Percentiles rank a stretch among this genome's conserved stretches.
These are phyloP conservation scores for Eulithis prunata DNA, from an alignment of 2,888 invertebrate genomes.

Conservation along the genomic window DNA sequence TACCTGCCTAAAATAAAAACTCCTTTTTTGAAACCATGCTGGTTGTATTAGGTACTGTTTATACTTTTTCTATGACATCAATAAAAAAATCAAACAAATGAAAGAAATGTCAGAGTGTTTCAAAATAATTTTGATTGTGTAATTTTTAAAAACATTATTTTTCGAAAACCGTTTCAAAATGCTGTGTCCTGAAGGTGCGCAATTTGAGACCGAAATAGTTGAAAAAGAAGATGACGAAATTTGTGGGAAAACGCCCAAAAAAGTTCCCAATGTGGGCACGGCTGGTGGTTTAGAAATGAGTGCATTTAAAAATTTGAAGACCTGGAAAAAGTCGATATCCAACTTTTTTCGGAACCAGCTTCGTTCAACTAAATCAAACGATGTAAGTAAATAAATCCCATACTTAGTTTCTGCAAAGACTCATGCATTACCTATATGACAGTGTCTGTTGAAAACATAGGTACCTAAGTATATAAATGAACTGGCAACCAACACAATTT, in stretches of 20 bases:
- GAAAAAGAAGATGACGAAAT: constrained; percentile 60
- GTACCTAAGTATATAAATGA: too few species aligned
- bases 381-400: constrained; percentile 57
- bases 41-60: constrained; percentile 10
- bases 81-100: constrained; percentile 34
- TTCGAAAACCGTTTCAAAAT: constrained; percentile 58
- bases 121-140: constrained; percentile 42
- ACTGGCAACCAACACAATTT: too few species aligned
- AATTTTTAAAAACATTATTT: constrained; percentile 59
- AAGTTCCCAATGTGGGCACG: constrained; percentile 60
- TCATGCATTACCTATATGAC: too few species aligned
- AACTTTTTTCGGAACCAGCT: constrained; percentile 76
- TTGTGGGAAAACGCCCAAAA: constrained; percentile 54
- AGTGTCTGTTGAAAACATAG: too few species aligned
- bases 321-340: constrained; percentile 77
- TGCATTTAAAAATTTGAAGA: constrained; percentile 70
- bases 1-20: not conserved
- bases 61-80: constrained; percentile 13
- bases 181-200: constrained; percentile 72
- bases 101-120: constrained; percentile 36
- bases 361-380: constrained; percentile 75
- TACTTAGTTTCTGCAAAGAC: not conserved
- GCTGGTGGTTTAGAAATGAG: constrained; percentile 62
- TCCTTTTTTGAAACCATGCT: not conserved
- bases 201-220: constrained; percentile 58